Evolutionary conservation across 2,113 vertebrate genomes (phyloP), one percentile per base, ranked within the genome.

Genomic region (Hippolais icterina): DNA sequence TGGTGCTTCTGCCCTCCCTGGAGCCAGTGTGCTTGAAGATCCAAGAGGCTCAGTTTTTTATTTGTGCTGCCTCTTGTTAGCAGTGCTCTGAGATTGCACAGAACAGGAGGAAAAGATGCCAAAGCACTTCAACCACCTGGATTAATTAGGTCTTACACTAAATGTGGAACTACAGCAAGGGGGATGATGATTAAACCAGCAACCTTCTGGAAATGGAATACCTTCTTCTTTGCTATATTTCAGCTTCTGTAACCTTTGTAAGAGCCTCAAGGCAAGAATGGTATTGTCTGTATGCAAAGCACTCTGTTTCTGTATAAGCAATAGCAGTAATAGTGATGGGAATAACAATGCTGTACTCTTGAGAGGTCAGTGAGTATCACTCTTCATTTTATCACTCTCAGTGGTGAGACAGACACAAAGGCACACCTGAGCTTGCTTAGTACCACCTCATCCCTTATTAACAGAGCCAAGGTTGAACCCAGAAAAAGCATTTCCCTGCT

Each of bases 131-230:
- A 96, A 17, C 47, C 80, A 94, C 83, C 39, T 81, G 60, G 65
- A 89, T 93, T 96, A 94, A 89, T 92, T 93, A 92, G 86, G 65
- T 93, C 44, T 90, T 68, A 42, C 12, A 31, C 16, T 78, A 91
- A 78, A 75, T 47, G 35, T 57, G 37, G 63, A 89, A 69, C 49
- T 81, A 27, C 80, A 64, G 59, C 0, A 0, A 90, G 37, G 57
- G 71, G 83, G 39, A 75, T 92, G 86, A 87, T 93, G 79, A 83
- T 82, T 84, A 93, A 96, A 94, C 83, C 83, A 92, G 77, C 41
- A 88, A 11, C 42, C 42, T 86, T 77, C 82, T 87, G 56, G 76
- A 93, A 93, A 84, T 31, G 3, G 68, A 81, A 83, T 89, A 20
- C 39, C 54, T 66, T 68, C 59, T 86, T 25, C 59, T 84, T 9